These are phyloP conservation scores for Albula glossodonta DNA, from an alignment of 2,113 vertebrate species.

Conservation along the genomic window DNA sequence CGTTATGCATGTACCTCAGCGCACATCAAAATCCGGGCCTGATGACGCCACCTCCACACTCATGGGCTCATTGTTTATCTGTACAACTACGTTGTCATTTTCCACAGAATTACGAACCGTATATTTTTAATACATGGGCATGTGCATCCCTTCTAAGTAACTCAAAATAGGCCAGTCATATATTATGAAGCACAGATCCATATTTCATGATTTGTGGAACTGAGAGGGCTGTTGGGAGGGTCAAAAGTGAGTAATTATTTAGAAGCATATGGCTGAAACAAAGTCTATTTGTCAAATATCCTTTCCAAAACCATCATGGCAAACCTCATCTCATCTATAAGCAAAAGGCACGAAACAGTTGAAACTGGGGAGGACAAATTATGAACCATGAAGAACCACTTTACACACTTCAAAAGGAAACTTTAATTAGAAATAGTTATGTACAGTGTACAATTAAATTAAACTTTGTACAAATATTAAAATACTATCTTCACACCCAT, in stretches of 20 bases:
- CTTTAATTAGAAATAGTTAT: slow-evolving; percentile 99
- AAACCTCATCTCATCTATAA: neutral
- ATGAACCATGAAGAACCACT: neutral
- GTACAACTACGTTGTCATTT: neutral
- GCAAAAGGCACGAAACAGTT: neutral
- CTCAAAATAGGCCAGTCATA: neutral
- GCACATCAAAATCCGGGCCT: neutral
- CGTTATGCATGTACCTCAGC: neutral
- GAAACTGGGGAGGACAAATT: neutral
- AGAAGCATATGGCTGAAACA: neutral
- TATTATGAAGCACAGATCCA: neutral
- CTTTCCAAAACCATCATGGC: neutral
- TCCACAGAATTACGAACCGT: neutral
- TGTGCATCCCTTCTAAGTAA: neutral
- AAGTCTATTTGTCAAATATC: neutral
- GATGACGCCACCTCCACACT: neutral
- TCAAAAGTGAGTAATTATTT: neutral
- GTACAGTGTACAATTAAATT: slow-evolving; percentile 99
- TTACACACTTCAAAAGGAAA: slow-evolving; percentile 85
- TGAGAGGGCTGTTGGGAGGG: neutral
- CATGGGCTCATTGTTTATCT: neutral
- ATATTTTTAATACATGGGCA: neutral
- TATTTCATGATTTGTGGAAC: neutral
- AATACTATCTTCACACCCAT: slow-evolving; percentile 99
- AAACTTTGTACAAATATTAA: slow-evolving; percentile 99